Evolutionary conservation across 1,140 invertebrate genomes (phyloP), one percentile per base, ranked within the genome.

Genomic region (Asobara japonica): DNA sequence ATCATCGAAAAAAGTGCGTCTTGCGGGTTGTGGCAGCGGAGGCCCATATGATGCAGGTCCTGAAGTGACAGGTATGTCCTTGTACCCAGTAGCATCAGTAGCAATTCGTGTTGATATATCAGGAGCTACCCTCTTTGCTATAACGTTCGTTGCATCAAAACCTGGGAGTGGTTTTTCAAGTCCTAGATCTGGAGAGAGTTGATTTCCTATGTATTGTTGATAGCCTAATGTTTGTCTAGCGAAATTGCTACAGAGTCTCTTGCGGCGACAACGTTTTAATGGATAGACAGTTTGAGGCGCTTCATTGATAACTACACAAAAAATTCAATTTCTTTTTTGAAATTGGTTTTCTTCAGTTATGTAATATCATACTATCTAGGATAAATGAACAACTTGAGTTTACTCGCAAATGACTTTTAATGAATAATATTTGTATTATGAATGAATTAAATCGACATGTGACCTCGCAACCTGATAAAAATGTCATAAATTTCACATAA

Each of bases 1-100:
- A 69, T 86, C 82, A 5, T 87, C 84, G 36, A 83, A 86, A 0
- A 85, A 51, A 0, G 71, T 67, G 31, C 30, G 74, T 69, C 70
- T 82, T 1, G 20, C 51, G 56, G 10, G 41, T 16, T 0, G 5
- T 5, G 29, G 16, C 20, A 13, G 18, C 27, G 7, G 22, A 7
- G 20, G 0, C 29, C 31, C 31, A 33, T 7, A 10, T 65, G 61
- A 30, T 13, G 61, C 41, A n/a, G 38, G 27, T 13, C 62, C 69
- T 25, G 69, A 41, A 8, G 25, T 10, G 0, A 65, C 18, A n/a
- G 45, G 38, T 4, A 56, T 29, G 3, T 20, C 13, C 27, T n/a
- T 13, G 27, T 70, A 62, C 25, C 61, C 38, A 29, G 60, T 48
- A 62, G 38, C 45, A 11, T 45, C 61, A 48, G 69, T 27, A 71